phyloP scores from a whole-genome alignment of 2,888 invertebrate species.

The Baccha elongata region DNA sequence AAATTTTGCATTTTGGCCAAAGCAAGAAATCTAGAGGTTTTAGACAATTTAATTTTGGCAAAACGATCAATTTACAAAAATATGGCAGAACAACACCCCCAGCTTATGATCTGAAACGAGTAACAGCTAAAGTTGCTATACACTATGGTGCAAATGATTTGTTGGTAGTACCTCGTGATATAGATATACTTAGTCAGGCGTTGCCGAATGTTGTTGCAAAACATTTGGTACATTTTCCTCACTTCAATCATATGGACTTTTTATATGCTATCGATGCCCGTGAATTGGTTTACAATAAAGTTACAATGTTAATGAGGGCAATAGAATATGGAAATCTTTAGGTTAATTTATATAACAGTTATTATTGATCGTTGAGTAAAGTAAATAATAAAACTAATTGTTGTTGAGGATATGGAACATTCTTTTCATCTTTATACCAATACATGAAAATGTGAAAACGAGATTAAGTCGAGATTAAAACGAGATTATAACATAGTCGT shows the following conservation, averaged over 20 bases:
- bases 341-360: too few species aligned
- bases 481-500: too few species aligned
- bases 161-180: slow-evolving; percentile 84
- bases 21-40: slow-evolving; percentile 83
- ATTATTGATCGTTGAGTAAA: too few species aligned
- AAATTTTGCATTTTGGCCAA: slow-evolving; percentile 89
- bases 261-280: slow-evolving; percentile 87
- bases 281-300: slow-evolving; percentile 84
- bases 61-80: slow-evolving; percentile 83
- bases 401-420: too few species aligned
- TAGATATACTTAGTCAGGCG: slow-evolving; percentile 80
- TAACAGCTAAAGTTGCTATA: slow-evolving; percentile 85
- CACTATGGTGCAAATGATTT: slow-evolving; percentile 87
- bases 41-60: slow-evolving; percentile 85
- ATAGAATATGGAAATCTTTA: slow-evolving; percentile 63
- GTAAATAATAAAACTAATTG: too few species aligned
- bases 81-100: slow-evolving; percentile 85
- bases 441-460: too few species aligned
- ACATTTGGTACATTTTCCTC: slow-evolving; percentile 84
- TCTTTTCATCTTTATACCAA: too few species aligned
- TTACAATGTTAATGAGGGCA: slow-evolving; percentile 83
- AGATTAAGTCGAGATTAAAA: too few species aligned
- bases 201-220: slow-evolving; percentile 80
- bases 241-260: slow-evolving; percentile 88
- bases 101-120: slow-evolving; percentile 84